Evolutionary conservation across 1,140 invertebrate genomes (phyloP).

Genomic region (Orius laevigatus): DNA sequence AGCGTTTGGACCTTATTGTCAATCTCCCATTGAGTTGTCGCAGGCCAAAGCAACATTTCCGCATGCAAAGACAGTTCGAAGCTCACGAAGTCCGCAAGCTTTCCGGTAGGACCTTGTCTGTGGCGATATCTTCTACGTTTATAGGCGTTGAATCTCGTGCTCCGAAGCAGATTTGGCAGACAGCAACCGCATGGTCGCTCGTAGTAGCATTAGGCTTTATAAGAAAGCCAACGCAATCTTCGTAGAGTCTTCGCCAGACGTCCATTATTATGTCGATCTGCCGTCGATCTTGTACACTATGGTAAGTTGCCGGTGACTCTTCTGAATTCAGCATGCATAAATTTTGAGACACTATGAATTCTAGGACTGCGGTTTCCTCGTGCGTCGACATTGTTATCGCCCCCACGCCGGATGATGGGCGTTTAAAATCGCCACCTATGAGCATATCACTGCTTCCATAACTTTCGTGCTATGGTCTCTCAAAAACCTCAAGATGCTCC

Average conservation of each 20-base stretch:
- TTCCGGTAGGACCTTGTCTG: background rate
- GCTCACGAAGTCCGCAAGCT: background rate
- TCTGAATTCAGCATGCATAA: background rate
- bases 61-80: background rate
- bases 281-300: background rate
- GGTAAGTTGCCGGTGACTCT: background rate
- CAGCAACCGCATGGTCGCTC: background rate
- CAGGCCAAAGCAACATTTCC: background rate
- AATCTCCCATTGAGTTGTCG: background rate
- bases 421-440: too few relatives aligned
- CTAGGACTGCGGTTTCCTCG: background rate
- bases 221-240: background rate
- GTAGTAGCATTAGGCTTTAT: background rate
- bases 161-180: too few relatives aligned
- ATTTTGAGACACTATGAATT: background rate
- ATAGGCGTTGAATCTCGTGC: too few relatives aligned
- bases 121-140: background rate
- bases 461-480: too few relatives aligned
- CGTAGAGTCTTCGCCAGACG: background rate
- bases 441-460: too few relatives aligned
- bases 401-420: slow-evolving; percentile 3
- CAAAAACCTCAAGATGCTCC: too few relatives aligned
- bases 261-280: background rate
- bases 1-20: background rate
- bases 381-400: background rate